Percentiles rank a stretch among this genome's conserved stretches.
These are phyloP conservation scores for Entomobrya proxima DNA, from an alignment of 2,888 invertebrate genomes.

Conservation along the genomic window DNA sequence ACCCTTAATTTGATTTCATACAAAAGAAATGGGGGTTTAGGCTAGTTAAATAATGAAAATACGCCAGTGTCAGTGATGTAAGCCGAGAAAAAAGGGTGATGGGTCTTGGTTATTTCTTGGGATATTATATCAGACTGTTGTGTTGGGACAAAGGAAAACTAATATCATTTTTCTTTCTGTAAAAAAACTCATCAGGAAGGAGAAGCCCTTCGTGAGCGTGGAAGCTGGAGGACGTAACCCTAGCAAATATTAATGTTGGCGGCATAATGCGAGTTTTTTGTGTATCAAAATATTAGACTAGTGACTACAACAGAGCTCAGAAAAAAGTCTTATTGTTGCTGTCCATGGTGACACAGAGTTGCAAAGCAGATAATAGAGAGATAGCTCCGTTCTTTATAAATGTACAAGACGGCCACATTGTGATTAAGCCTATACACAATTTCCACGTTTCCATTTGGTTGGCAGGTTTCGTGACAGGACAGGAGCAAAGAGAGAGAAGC, in stretches of 20 bases:
- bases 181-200: not conserved
- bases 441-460: not conserved
- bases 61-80: not conserved
- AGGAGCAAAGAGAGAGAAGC: constrained; percentile 12
- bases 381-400: not conserved
- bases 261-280: too few species aligned
- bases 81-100: not conserved
- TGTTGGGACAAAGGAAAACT: not conserved
- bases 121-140: not conserved
- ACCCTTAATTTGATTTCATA: not conserved
- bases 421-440: constrained; percentile 21
- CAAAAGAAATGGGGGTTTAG: not conserved
- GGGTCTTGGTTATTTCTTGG: not conserved
- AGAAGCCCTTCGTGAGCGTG: not conserved
- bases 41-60: too few species aligned
- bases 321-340: not conserved
- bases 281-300: too few species aligned
- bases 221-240: not conserved
- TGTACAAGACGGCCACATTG: not conserved
- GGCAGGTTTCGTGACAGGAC: constrained; percentile 42
- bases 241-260: not conserved
- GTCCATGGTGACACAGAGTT: not conserved
- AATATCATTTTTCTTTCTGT: not conserved
- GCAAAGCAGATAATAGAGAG: not conserved
- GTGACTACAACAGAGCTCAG: too few species aligned